Percentiles rank a stretch among this genome's conserved stretches.
These are phyloP conservation scores for Orthochromis indermauri DNA, from an alignment of 2,113 vertebrate species.

Conservation along the genomic window DNA sequence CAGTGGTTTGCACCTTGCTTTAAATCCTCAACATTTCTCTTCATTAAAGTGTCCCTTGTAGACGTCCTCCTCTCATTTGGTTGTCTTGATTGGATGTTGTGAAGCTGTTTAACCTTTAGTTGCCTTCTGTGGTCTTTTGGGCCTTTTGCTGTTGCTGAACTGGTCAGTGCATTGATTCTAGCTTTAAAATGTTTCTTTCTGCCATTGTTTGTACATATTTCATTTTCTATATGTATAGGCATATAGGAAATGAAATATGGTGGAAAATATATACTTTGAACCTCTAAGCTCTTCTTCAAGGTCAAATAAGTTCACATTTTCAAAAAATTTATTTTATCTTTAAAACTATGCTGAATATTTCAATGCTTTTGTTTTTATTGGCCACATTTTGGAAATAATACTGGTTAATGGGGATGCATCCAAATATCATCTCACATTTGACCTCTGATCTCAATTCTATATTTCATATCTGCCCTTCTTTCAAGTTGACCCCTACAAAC, in stretches of 20 bases:
- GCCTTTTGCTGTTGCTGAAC: not conserved
- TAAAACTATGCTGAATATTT: not conserved
- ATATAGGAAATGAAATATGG: accelerated
- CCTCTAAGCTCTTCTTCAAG: not conserved
- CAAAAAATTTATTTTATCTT: not conserved
- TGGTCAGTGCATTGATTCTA: not conserved
- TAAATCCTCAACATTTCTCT: not conserved
- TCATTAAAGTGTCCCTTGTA: accelerated
- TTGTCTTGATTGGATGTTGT: not conserved
- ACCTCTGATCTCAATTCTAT: not conserved
- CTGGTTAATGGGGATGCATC: not conserved
- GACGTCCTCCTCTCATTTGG: not conserved
- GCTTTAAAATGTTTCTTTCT: not conserved
- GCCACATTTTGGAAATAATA: not conserved
- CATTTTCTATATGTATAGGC: accelerated
- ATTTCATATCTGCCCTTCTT: not conserved
- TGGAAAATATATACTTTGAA: not conserved
- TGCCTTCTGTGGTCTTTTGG: accelerated
- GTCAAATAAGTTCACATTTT: not conserved
- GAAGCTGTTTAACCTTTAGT: not conserved
- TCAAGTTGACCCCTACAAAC: not conserved
- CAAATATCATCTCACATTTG: not conserved
- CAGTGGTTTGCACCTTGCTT: not conserved
- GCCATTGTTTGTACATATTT: not conserved
- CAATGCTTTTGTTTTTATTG: not conserved